Percentiles rank a stretch among this genome's conserved stretches.
Conservation (phyloP, 2,888 invertebrate species). For the Tenthredo scrophulariae region DNA sequence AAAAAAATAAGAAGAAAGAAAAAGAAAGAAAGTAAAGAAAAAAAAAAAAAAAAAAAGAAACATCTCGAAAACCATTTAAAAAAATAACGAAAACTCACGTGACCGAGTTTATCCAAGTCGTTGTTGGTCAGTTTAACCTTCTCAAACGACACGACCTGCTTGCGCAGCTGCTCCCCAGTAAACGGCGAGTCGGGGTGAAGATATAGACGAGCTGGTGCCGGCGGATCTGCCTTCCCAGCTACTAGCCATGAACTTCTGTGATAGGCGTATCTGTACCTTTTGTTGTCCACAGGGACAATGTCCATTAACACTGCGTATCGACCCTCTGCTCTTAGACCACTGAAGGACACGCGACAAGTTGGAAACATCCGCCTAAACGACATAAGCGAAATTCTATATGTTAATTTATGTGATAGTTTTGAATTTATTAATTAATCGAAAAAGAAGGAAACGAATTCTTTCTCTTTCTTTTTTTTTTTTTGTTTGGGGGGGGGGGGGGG, state of each 20-base stretch:
- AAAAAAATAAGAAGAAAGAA: too few species aligned
- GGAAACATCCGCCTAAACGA: constrained; percentile 96
- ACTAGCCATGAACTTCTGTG: constrained; percentile 99
- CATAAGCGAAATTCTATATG: not conserved
- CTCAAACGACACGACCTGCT: constrained; percentile 98
- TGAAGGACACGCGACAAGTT: constrained; percentile 96
- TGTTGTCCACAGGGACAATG: constrained; percentile 97
- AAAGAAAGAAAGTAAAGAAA: not conserved
- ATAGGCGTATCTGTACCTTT: constrained; percentile 98
- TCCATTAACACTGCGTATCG: constrained; percentile 96
- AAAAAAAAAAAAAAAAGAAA: constrained; percentile 54
- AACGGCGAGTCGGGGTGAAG: constrained; percentile 98
- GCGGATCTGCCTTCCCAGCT: constrained; percentile 98
- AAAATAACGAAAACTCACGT: constrained; percentile 84
- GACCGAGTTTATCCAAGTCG: constrained; percentile 97
- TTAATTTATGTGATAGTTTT: not conserved
- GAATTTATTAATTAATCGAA: too few species aligned
- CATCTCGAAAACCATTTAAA: not conserved
- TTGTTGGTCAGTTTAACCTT: constrained; percentile 99
- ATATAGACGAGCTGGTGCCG: constrained; percentile 95
- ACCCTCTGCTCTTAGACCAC: constrained; percentile 89
- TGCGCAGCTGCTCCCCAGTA: constrained; percentile 95
- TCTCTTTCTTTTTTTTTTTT: not conserved
- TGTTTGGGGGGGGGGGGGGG: too few species aligned
- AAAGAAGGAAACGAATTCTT: not conserved